Evolutionary conservation across 1,140 invertebrate genomes (phyloP).

Genomic region (Drosophila aff.): DNA sequence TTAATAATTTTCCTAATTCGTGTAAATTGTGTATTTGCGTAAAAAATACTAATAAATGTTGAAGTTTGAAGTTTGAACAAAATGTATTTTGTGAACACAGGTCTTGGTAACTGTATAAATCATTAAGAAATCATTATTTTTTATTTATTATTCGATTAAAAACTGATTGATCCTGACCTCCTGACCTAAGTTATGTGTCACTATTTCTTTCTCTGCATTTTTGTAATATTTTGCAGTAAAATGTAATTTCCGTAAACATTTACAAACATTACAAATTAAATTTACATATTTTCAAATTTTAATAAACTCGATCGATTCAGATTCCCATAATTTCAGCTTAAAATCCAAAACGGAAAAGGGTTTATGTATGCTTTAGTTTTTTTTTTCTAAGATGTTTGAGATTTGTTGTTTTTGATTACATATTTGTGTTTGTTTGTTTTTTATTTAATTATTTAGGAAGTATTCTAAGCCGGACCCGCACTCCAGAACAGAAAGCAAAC

Average conservation of each 20-base stretch:
- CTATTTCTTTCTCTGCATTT: neutral
- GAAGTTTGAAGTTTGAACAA: conserved; percentile 12
- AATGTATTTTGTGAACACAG: neutral
- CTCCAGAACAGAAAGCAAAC: conserved; percentile 78
- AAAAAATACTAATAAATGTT: conserved; percentile 12
- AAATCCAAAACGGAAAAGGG: conserved; percentile 52
- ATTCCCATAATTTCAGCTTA: conserved; percentile 15
- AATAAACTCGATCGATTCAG: conserved; percentile 23
- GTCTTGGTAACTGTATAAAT: neutral
- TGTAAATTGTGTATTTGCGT: conserved; percentile 7
- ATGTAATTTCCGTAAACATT: neutral
- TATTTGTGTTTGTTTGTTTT: conserved; percentile 37
- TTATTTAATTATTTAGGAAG: conserved; percentile 34
- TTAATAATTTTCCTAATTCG: conserved; percentile 17
- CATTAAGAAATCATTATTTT: too few relatives aligned
- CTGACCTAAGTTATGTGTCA: too few relatives aligned
- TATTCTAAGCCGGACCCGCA: conserved; percentile 65
- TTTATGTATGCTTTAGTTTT: conserved; percentile 39
- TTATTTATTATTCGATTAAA: too few relatives aligned
- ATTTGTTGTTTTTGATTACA: conserved; percentile 33
- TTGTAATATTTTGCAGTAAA: neutral
- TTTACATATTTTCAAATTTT: too few relatives aligned
- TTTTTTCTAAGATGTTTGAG: neutral
- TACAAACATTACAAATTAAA: neutral
- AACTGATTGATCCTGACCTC: neutral